phyloP scores from a whole-genome alignment of 2,113 vertebrate species.

The Seriola rivoliana region DNA sequence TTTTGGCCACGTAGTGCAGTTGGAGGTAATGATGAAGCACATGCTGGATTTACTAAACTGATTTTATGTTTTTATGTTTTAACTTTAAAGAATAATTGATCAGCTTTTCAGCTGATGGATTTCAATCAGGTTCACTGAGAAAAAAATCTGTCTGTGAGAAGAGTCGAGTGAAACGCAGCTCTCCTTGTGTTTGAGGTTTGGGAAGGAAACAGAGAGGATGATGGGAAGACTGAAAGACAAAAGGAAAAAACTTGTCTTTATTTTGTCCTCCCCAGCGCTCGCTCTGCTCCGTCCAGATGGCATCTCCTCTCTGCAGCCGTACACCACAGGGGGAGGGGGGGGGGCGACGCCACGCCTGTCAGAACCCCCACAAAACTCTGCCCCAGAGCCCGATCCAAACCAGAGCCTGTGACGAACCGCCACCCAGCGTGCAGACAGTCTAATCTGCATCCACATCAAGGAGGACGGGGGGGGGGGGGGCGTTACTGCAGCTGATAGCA shows the following conservation, averaged over 20 bases:
- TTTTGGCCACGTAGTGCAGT: no score
- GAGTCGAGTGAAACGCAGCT: no score
- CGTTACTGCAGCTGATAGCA: constrained; percentile 43
- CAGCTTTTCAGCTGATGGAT: no score
- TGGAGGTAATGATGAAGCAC: no score
- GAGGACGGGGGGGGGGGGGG: not conserved
- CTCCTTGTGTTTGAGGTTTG: no score
- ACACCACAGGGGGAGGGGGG: constrained; percentile 31
- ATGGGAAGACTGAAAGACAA: not conserved
- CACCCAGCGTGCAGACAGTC: constrained; percentile 4
- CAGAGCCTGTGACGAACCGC: constrained; percentile 13
- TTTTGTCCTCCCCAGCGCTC: constrained; percentile 16
- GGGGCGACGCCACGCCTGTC: constrained; percentile 17
- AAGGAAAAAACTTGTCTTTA: constrained; percentile 17
- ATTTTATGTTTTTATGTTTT: no score
- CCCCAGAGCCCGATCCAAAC: constrained; percentile 26
- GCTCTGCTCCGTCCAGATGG: constrained; percentile 54
- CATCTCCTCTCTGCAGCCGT: constrained; percentile 39
- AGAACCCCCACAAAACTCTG: constrained; percentile 18
- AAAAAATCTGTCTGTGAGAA: no score
- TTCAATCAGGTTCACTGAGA: no score
- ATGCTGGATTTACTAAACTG: no score
- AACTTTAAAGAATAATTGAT: no score
- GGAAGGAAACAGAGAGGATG: not conserved
- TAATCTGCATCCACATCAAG: constrained; percentile 47